Evolutionary conservation across 2,797 vertebrate genomes (phyloP), one percentile per base, ranked within the genome.

Genomic region (Momotus momota): DNA sequence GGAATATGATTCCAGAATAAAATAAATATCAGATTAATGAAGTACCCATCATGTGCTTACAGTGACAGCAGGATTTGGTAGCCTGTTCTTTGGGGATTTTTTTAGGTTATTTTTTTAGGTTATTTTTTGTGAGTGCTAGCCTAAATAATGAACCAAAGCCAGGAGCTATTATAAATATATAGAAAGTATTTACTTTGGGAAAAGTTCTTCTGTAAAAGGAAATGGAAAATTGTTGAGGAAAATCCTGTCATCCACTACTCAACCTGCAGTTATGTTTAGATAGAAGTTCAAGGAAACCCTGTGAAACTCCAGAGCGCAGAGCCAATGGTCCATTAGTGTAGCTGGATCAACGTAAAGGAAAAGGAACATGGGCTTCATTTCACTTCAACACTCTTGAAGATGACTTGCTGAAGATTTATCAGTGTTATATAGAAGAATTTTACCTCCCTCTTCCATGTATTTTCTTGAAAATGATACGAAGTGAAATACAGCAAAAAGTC

Each of bases 321-420:
- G 45, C 62, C 62, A 90, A 65, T 6, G 9, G 80, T 92, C 90
- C 85, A 81, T 95, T 97, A 97, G 52, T 73, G 69, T 55, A 79
- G 58, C 54, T 86, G 48, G 91, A 94, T 95, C 95, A 90, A 95
- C 96, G 95, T 35, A 93, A 92, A 92, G 55, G 25, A 83, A 87
- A 95, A 96, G 81, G 93, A 91, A 81, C 86, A 93, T 69, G 51
- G 85, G 25, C 29, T 97, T 96, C 74, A 89, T 96, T 96, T 94
- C 78, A 74, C 58, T 75, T 58, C 77, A 93, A 6, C 33, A 55
- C 54, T 86, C 69, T 90, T 88, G 52, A 95, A 91, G 85, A 87
- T 93, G 86, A 92, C 65, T 61, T 48, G 35, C 35, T 91, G 65
- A 94, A 88, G 94, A 95, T 94, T 93, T 96, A 95, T 90, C 90